Base-by-base conservation (phyloP, 2,888 invertebrate species). In the Ptycholaimellus sp. region DNA sequence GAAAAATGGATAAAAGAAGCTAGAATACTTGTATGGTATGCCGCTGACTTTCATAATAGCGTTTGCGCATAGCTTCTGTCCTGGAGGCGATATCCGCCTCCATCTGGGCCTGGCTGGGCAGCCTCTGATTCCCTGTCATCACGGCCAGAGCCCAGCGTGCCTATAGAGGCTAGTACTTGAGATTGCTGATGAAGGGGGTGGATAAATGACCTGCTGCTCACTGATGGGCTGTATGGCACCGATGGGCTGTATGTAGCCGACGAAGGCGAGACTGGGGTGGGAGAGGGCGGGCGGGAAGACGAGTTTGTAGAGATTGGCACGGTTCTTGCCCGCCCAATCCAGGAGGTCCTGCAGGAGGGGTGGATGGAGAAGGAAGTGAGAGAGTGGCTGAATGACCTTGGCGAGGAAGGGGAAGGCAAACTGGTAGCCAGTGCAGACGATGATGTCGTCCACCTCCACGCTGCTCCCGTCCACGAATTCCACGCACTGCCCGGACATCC, bases 221-320 rank as follows among this genome's bases (percentile, higher is more conserved):
- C 60, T 49, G 22, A 63, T 59, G 3, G 62, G 63, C 46, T 60
- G 58, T 7, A 62, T 57, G 11, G 61, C 56, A 1, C 63, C 63
- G 31, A 61, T 58, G 3, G 62, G 58, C 40, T 63, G 63, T 22
- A 63, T 56, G 14, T 62, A 47, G 1, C 63, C 54, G 23, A 54
- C 52, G 11, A 54, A 47, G 3, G 57, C 59, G 21, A 63, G 44
- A 1, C 53, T 56, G 5, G 53, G 52, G 27, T 57, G 57, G 9
- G 43, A 37, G 33, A 44, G 40, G 14, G 44, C 35, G 13, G 59
- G 56, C 0, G 62, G 61, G 41, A 59, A 62, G 38, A 62, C 55
- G 41, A 53, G 61, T 44, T 61, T 59, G 53, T 59, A 63, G 22
- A 63, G 48, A 3, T 46, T 43, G 1, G 53, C 54, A 27, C 53